Base-by-base conservation (phyloP, 2,888 invertebrate genomes). In the Galerucella pusilla region DNA sequence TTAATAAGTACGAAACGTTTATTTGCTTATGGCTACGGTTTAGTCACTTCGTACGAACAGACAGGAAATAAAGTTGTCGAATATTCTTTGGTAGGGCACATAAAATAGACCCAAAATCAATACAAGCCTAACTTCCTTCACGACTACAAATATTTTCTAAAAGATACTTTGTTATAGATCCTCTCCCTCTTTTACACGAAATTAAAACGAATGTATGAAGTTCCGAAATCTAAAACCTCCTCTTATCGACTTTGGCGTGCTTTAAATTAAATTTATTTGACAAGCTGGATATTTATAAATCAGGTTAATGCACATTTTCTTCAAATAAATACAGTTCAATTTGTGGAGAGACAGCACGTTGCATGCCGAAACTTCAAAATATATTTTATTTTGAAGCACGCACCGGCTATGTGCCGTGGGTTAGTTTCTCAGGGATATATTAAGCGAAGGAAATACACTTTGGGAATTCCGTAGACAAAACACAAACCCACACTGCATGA, bases 311-410 rank as follows among this genome's bases (percentile, higher is more conserved):
- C 75, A 75, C 75, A 78, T 78, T 78, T 77, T 70, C 75, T 75
- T 76, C 75, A 77, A 78, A 77, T 77, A 77, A 77, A 76, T 76
- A 77, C 74, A 59, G 75, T 77, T 74, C 72, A 78, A 75, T 77
- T 76, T 69, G 75, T 77, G 74, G 73, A 60, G 77, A 77, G 68
- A 72, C 73, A 75, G 78, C 77, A 75, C 78, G 78, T 74, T 73
- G 78, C 75, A 78, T 76, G 77, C 74, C 77, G 74, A 78, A 77
- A 74, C 66, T 75, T 73, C 66, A 74, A 77, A 77, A 77, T 79
- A 73, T 79, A 79, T 81, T 81, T 81, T 78, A 80, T 80, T 81
- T 80, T 78, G 57, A 77, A 75, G 78, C 81, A 81, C 81, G 81
- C 80, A 81, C 78, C 75, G 75, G 68, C 71, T 74, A 72, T 74